Percentiles rank a stretch among this genome's conserved stretches.
Conservation (phyloP, 1,140 invertebrate species). For the Stegodyphus dumicola region DNA sequence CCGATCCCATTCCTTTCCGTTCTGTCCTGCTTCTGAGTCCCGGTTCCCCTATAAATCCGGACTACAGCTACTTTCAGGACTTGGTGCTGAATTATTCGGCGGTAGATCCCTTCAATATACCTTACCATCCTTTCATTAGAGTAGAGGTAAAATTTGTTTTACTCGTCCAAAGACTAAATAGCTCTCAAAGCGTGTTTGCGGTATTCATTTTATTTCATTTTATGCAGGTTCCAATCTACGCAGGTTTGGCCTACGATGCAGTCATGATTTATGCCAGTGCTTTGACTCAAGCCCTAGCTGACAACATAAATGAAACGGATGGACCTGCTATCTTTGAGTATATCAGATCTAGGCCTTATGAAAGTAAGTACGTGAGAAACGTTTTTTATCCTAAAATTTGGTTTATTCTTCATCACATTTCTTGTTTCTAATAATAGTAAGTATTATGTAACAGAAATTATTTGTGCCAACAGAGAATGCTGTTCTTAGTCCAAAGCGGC, state of each 20-base stretch:
- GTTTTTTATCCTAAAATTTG: no score
- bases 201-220: neutral
- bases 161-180: no score
- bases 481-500: no score
- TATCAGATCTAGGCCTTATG: constrained; percentile 79
- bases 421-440: no score
- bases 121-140: constrained; percentile 76
- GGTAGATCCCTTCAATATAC: constrained; percentile 78
- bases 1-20: constrained; percentile 27
- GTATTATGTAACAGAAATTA: no score
- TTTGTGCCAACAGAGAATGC: no score
- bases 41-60: constrained; percentile 51
- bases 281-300: constrained; percentile 77
- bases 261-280: constrained; percentile 87
- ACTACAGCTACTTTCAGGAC: constrained; percentile 61
- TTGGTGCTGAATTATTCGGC: constrained; percentile 71
- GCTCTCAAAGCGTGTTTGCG: neutral
- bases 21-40: constrained; percentile 27
- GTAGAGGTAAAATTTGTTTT: constrained; percentile 24
- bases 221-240: constrained; percentile 82
- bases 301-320: constrained; percentile 77
- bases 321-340: constrained; percentile 78
- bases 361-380: constrained; percentile 67
- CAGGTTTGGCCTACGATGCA: constrained; percentile 88
- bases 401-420: no score